These are phyloP conservation scores for Hippocampus abdominalis DNA, from an alignment of 2,113 vertebrate species.

Conservation along the genomic window DNA sequence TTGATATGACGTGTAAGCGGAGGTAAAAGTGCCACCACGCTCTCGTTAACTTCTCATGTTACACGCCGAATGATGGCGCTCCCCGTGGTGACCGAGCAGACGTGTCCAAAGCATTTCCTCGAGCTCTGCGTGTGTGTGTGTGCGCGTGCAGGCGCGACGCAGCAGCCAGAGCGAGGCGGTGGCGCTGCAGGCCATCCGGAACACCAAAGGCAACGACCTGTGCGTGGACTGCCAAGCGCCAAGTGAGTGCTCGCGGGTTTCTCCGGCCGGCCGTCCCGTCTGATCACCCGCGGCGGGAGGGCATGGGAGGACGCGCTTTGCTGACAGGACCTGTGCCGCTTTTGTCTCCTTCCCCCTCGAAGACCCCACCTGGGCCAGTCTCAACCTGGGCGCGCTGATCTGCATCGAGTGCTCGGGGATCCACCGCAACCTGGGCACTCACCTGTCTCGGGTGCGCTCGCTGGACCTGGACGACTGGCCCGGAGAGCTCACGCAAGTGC, in stretches of 20 bases:
- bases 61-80: too few species aligned
- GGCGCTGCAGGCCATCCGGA: constrained; percentile 90
- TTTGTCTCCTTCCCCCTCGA: background rate
- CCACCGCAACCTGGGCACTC: constrained; percentile 92
- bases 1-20: too few species aligned
- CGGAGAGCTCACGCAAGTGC: constrained; percentile 87
- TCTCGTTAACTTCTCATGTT: too few species aligned
- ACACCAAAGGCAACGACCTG: constrained; percentile 87
- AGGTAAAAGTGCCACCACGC: too few species aligned
- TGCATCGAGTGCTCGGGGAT: constrained; percentile 97
- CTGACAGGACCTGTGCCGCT: background rate
- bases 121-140: background rate
- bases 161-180: constrained; percentile 95
- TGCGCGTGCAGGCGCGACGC: constrained; percentile 75
- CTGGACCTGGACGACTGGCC: constrained; percentile 96
- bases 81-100: too few species aligned
- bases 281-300: rapidly evolving
- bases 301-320: too few species aligned
- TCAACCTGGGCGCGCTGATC: constrained; percentile 92
- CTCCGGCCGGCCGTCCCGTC: background rate
- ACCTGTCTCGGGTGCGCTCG: constrained; percentile 91
- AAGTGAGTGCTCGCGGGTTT: constrained; percentile 73
- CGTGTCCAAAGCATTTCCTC: too few species aligned
- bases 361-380: constrained; percentile 95
- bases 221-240: constrained; percentile 91